Conservation (phyloP, 2,797 vertebrate species). For the Acanthornis magna region DNA sequence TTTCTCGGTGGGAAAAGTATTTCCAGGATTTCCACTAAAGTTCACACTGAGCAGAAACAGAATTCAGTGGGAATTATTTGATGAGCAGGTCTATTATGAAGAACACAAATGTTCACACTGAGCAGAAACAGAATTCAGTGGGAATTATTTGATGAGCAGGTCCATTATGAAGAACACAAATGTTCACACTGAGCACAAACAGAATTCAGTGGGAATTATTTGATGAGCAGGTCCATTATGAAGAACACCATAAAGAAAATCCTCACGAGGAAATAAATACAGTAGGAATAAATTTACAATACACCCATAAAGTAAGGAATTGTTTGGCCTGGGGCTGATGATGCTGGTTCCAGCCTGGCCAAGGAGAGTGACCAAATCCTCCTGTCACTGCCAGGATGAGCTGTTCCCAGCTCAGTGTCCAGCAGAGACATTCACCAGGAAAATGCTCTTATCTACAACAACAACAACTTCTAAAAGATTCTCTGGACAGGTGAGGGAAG, state of each 20-base stretch:
- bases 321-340: background rate
- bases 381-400: background rate
- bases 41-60: background rate
- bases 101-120: background rate
- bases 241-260: background rate
- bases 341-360: background rate
- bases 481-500: background rate
- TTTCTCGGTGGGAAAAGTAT: background rate
- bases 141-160: background rate
- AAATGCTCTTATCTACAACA: background rate
- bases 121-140: background rate
- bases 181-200: too few relatives aligned
- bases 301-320: background rate
- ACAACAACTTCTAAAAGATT: fast-evolving
- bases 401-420: background rate
- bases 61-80: background rate
- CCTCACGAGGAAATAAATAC: background rate
- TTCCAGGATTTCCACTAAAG: background rate
- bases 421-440: background rate
- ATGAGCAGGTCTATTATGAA: background rate
- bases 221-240: background rate
- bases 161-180: background rate
- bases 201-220: background rate
- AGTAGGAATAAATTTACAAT: background rate
- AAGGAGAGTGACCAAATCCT: background rate